These are phyloP conservation scores for Astatoreochromis straeleni DNA, from an alignment of 2,113 vertebrate species.

Conservation along the genomic window DNA sequence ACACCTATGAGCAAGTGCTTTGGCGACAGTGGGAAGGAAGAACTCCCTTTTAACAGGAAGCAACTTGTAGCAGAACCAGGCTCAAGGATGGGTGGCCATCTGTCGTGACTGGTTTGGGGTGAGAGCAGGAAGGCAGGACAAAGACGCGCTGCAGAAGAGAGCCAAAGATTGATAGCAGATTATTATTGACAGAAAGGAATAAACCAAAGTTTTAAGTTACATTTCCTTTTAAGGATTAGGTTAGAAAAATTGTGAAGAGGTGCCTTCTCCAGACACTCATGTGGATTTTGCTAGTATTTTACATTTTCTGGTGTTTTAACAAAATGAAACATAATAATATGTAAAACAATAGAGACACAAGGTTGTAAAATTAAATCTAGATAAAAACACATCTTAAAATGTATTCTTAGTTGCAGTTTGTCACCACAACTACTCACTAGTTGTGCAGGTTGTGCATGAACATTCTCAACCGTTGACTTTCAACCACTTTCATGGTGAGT, in stretches of 20 bases:
- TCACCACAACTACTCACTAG: neutral
- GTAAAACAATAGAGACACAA: neutral
- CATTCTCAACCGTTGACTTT: neutral
- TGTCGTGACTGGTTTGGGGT: neutral
- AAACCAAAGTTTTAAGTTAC: neutral
- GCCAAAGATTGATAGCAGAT: neutral
- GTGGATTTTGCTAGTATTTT: neutral
- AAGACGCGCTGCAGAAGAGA: accelerated
- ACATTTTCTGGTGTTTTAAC: neutral
- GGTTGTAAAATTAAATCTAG: neutral
- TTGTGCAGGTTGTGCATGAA: neutral
- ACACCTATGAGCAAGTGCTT: neutral
- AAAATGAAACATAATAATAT: accelerated
- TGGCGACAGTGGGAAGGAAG: neutral
- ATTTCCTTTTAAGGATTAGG: neutral
- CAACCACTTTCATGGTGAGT: neutral
- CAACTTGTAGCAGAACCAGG: neutral
- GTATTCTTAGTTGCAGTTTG: neutral
- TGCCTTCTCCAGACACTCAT: neutral
- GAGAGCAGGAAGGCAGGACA: neutral
- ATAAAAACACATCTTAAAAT: neutral
- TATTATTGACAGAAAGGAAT: neutral
- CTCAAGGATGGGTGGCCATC: neutral
- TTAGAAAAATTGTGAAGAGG: neutral
- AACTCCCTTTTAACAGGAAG: neutral